These are phyloP conservation scores for Cinclus mexicanus DNA, from an alignment of 2,113 vertebrate genomes.

Conservation along the genomic window DNA sequence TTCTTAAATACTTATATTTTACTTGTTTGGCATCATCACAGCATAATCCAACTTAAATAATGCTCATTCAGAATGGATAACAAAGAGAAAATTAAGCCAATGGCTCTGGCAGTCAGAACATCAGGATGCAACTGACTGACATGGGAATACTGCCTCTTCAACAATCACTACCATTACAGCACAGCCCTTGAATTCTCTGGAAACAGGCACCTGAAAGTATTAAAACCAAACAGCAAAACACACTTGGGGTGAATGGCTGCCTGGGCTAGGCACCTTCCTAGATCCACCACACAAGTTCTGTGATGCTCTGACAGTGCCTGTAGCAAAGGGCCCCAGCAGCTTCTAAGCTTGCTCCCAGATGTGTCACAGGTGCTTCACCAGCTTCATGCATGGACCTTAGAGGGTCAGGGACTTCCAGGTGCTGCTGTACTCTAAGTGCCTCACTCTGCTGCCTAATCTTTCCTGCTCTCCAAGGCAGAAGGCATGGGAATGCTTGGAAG, in stretches of 20 bases:
- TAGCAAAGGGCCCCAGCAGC: neutral
- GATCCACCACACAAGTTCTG: neutral
- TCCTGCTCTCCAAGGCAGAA: neutral
- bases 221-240: neutral
- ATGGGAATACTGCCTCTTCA: neutral
- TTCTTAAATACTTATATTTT: neutral
- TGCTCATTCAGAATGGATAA: neutral
- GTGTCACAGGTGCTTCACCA: rapidly evolving
- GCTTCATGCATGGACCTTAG: rapidly evolving
- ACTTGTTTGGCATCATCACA: neutral
- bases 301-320: rapidly evolving
- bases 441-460: neutral
- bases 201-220: neutral
- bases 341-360: rapidly evolving
- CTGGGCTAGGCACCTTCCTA: neutral
- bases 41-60: neutral
- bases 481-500: neutral
- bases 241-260: neutral
- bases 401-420: neutral
- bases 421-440: neutral
- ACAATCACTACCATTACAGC: neutral
- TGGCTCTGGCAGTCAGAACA: neutral
- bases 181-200: neutral
- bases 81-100: neutral
- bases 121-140: neutral